Conservation (phyloP, 1,140 invertebrate species). For the Tetragonula clypearis region DNA sequence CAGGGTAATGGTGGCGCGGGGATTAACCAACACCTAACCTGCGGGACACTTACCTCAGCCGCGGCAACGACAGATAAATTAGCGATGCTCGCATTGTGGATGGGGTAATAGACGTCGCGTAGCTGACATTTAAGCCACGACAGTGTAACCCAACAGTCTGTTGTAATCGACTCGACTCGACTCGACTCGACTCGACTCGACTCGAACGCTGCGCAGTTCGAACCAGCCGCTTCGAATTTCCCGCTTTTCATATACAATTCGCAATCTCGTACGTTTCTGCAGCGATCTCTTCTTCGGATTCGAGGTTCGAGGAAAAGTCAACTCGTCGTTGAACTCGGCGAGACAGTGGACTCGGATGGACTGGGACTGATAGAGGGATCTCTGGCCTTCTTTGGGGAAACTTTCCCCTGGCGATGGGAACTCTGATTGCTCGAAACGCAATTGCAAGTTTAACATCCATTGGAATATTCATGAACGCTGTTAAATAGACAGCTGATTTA, state of each 20-base stretch:
- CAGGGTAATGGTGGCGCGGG: slow-evolving; percentile 47
- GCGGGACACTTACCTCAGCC: slow-evolving; percentile 39
- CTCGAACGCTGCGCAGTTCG: slow-evolving; percentile 33
- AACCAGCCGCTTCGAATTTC: slow-evolving; percentile 43
- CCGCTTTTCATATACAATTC: slow-evolving; percentile 34
- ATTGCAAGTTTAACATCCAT: background rate
- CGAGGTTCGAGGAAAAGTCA: background rate
- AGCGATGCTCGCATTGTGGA: slow-evolving; percentile 69
- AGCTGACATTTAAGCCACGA: slow-evolving; percentile 67
- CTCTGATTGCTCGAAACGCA: background rate
- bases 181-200: slow-evolving; percentile 30
- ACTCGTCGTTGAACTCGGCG: slow-evolving; percentile 16
- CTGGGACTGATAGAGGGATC: background rate
- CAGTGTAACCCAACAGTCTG: slow-evolving; percentile 55
- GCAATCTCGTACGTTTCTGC: background rate
- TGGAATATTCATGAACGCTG: background rate
- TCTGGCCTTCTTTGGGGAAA: background rate
- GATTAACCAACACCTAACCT: slow-evolving; percentile 60
- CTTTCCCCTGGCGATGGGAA: background rate
- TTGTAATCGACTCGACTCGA: slow-evolving; percentile 58
- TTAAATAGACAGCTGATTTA: slow-evolving; percentile 33
- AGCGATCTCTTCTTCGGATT: background rate
- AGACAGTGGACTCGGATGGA: background rate
- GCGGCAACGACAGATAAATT: slow-evolving; percentile 68
- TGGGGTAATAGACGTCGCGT: slow-evolving; percentile 68